phyloP scores from a whole-genome alignment of 2,888 invertebrate genomes.

The Ethmia dodecea region DNA sequence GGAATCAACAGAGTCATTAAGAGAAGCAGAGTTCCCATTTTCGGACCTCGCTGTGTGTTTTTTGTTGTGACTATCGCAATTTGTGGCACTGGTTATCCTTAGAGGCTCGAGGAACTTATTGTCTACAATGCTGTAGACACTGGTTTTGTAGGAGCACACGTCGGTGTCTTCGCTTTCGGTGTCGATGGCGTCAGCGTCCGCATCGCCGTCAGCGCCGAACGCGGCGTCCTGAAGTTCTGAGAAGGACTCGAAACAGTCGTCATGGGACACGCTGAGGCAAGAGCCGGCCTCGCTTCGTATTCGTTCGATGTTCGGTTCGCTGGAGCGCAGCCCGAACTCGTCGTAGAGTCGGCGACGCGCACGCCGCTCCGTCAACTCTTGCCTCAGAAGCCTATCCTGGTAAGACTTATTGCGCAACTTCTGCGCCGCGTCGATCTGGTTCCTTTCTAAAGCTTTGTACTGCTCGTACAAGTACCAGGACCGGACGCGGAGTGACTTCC shows the following conservation, averaged over 20 bases:
- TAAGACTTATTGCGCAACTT: constrained; percentile 46
- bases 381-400: constrained; percentile 50
- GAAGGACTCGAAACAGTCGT: constrained; percentile 51
- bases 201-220: neutral
- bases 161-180: neutral
- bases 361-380: constrained; percentile 50
- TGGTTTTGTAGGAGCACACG: no score
- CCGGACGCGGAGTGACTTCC: constrained; percentile 53
- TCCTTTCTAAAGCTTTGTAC: constrained; percentile 56
- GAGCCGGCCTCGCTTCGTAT: constrained; percentile 27
- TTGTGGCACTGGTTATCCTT: no score
- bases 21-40: no score
- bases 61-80: no score
- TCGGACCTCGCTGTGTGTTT: no score
- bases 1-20: no score
- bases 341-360: constrained; percentile 47
- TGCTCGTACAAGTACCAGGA: constrained; percentile 71
- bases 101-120: no score
- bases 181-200: neutral
- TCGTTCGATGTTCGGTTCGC: constrained; percentile 31
- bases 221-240: constrained; percentile 37
- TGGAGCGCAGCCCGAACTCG: constrained; percentile 29
- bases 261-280: constrained; percentile 31
- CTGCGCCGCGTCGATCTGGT: constrained; percentile 51
- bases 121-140: no score